Evolutionary conservation across 2,797 vertebrate species (phyloP).

Genomic region (Pachyuromys duprasi): DNA sequence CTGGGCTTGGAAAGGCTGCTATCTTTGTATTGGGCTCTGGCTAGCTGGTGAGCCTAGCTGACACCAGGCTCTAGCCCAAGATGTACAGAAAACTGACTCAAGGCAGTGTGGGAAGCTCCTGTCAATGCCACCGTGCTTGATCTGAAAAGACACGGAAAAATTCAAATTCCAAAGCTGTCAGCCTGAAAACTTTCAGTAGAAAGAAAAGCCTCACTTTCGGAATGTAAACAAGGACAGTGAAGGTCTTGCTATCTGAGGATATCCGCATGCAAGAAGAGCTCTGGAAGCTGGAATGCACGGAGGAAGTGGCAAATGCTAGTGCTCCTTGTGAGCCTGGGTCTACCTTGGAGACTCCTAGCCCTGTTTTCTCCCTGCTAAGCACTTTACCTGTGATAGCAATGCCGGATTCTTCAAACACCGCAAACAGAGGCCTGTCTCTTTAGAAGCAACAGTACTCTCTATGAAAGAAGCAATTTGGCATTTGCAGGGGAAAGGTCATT

Average conservation of each 20-base stretch:
- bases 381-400: slow-evolving; percentile 61
- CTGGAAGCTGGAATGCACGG: neutral
- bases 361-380: slow-evolving; percentile 60
- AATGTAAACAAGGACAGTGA: slow-evolving; percentile 78
- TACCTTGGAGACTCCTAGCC: slow-evolving; percentile 16
- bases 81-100: slow-evolving; percentile 41
- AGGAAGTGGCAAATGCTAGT: slow-evolving; percentile 41
- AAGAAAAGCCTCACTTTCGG: slow-evolving; percentile 71
- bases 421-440: slow-evolving; percentile 55
- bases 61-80: neutral
- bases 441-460: slow-evolving; percentile 62
- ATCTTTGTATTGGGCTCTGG: neutral
- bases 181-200: slow-evolving; percentile 56
- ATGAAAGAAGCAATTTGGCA: slow-evolving; percentile 69
- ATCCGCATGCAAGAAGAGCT: slow-evolving; percentile 35
- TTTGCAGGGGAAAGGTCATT: slow-evolving; percentile 78
- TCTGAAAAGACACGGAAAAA: slow-evolving; percentile 67
- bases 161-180: slow-evolving; percentile 70
- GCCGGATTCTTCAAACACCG: slow-evolving; percentile 65
- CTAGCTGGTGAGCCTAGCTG: neutral
- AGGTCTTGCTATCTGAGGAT: slow-evolving; percentile 59
- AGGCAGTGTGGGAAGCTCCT: slow-evolving; percentile 51
- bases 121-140: slow-evolving; percentile 60
- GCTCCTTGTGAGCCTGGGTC: neutral
- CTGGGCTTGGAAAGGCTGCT: neutral